phyloP scores from a whole-genome alignment of 2,113 vertebrate species.

The Trinectes maculatus region DNA sequence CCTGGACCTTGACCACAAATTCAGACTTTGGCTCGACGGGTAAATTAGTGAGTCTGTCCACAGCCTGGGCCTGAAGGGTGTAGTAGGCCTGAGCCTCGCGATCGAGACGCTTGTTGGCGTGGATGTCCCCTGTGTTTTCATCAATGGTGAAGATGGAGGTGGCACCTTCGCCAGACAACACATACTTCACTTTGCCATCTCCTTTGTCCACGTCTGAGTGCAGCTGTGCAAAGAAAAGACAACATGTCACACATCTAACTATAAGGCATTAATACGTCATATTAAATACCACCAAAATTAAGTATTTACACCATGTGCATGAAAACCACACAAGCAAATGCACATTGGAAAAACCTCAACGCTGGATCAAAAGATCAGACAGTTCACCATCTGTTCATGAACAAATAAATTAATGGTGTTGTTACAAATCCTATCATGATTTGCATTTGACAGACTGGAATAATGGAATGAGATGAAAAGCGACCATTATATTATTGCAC shows the following conservation, averaged over 20 bases:
- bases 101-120: conserved; percentile 95
- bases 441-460: conserved; percentile 55
- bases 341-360: conserved; percentile 31
- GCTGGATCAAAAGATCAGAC: conserved; percentile 56
- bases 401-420: conserved; percentile 17
- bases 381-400: conserved; percentile 30
- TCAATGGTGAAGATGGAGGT: conserved; percentile 98
- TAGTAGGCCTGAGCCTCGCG: conserved; percentile 96
- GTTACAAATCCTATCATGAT: conserved; percentile 19
- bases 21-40: conserved; percentile 93
- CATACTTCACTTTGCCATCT: conserved; percentile 95
- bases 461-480: conserved; percentile 47
- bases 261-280: background rate
- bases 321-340: conserved; percentile 15
- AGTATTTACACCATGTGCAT: conserved; percentile 9
- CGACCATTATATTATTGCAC: conserved; percentile 25
- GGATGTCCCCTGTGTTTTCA: conserved; percentile 97
- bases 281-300: conserved; percentile 8
- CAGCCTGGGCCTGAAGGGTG: conserved; percentile 90
- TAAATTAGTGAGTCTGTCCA: conserved; percentile 89
- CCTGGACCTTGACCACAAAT: conserved; percentile 97
- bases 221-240: conserved; percentile 84
- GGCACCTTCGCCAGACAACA: conserved; percentile 93
- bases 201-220: conserved; percentile 98
- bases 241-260: background rate